Base-by-base conservation (phyloP, 2,113 vertebrate species). In the Pantherophis guttatus region DNA sequence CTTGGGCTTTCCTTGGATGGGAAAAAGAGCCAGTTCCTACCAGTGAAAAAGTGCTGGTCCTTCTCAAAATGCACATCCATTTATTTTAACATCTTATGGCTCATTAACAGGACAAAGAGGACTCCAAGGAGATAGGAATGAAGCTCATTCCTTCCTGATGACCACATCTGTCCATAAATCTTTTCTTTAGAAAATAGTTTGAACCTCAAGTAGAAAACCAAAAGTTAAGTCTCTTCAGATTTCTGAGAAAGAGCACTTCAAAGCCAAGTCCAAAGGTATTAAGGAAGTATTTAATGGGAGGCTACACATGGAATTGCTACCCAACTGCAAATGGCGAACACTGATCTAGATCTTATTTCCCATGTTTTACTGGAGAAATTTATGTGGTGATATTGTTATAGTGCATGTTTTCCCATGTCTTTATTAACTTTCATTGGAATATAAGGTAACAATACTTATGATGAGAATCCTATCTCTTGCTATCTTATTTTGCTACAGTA, bases 81-180 rank as follows among this genome's bases (percentile, higher is more conserved):
- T 92, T 88, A 88, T 33, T 88, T 88, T 87, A 92, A 88, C n/a
- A 53, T 59, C 53, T 48, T 59, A 88, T 75, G 87, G 59, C 54
- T 88, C n/a, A 26, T 92, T 75, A 70, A 23, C n/a, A 26, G 85
- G 86, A 87, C 53, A 88, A 92, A 70, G 86, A 65, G 86, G 91
- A 88, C 91, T 70, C 86, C 58, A 88, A 92, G 75, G 86, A 92
- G 58, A 87, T 54, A 26, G n/a, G 86, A 70, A 92, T 88, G 91
- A 92, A 92, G 13, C 58, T 88, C 86, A 54, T 88, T 88, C 48
- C 86, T 92, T 70, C 87, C 50, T 88, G 52, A 39, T 75, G 86
- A 53, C 29, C 59, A 87, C 87, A 92, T 87, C n/a, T 57, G 15
- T 53, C 33, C 59, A 88, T 55, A 92, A 92, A 88, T 89, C 87